A percentile compares a stretch with the other conserved stretches of the same genome.
Evolutionary conservation across 2,113 vertebrate genomes (phyloP).

Genomic region (Galeopterus variegatus): DNA sequence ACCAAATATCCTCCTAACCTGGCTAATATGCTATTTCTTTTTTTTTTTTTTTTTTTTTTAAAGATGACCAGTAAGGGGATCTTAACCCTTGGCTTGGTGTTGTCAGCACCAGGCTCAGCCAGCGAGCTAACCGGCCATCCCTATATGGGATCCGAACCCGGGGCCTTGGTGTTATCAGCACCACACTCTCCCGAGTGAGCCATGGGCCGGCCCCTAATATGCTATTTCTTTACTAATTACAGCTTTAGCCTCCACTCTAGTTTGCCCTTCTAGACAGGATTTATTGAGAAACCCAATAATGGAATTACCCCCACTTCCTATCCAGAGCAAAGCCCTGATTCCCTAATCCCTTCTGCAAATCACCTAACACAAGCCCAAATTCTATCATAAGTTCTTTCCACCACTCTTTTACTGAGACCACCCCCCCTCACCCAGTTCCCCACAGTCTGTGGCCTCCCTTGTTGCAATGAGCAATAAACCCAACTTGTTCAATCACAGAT

Average conservation of each 20-base stretch:
- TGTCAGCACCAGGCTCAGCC: too few relatives aligned
- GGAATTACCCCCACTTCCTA: not conserved
- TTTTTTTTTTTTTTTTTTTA: not conserved
- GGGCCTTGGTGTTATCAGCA: too few relatives aligned
- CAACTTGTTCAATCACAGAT: not conserved
- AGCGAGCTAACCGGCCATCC: too few relatives aligned
- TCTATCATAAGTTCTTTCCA: not conserved
- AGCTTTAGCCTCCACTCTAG: not conserved
- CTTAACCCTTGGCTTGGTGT: too few relatives aligned
- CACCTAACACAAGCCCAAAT: not conserved
- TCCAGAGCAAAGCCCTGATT: conserved; percentile 11
- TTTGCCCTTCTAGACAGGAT: not conserved
- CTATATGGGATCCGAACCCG: too few relatives aligned
- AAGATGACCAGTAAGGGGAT: too few relatives aligned
- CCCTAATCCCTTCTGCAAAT: not conserved
- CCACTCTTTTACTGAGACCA: not conserved
- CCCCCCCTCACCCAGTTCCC: not conserved
- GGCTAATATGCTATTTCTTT: not conserved
- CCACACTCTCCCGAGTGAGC: too few relatives aligned
- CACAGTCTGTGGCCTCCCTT: not conserved
- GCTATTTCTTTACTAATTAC: not conserved
- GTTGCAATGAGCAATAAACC: not conserved
- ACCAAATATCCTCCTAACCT: not conserved
- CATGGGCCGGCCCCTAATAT: too few relatives aligned
- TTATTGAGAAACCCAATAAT: not conserved